A percentile compares a stretch with the other conserved stretches of the same genome.
These are phyloP conservation scores for Epinotia demarniana DNA, from an alignment of 2,888 invertebrate genomes.

Conservation along the genomic window DNA sequence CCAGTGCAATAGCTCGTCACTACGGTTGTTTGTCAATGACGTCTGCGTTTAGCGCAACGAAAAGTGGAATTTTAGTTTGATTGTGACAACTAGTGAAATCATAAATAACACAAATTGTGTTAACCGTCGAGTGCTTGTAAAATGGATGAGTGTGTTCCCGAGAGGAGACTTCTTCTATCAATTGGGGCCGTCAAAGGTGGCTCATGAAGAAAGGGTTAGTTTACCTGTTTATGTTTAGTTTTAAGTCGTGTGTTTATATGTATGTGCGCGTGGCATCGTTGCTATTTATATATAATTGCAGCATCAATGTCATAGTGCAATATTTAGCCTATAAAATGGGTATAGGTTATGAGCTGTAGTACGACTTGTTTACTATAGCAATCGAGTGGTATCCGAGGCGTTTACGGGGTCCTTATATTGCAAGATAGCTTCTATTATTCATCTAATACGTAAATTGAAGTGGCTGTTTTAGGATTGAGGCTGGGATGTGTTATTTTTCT, in stretches of 20 bases:
- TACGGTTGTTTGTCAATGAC: slow-evolving; percentile 85
- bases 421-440: not conserved
- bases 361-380: slow-evolving; percentile 65
- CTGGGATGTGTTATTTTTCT: slow-evolving; percentile 79
- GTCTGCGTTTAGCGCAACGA: slow-evolving; percentile 84
- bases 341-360: slow-evolving; percentile 69
- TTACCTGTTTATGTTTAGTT: slow-evolving; percentile 79
- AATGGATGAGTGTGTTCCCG: slow-evolving; percentile 81
- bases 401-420: slow-evolving; percentile 47
- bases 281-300: slow-evolving; percentile 60
- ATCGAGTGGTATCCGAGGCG: slow-evolving; percentile 48
- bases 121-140: slow-evolving; percentile 78
- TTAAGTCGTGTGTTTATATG: slow-evolving; percentile 54
- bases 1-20: slow-evolving; percentile 82
- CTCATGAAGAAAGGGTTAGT: slow-evolving; percentile 85
- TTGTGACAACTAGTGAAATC: slow-evolving; percentile 83
- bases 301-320: slow-evolving; percentile 56
- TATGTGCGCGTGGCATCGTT: slow-evolving; percentile 53
- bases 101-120: slow-evolving; percentile 77
- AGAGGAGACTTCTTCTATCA: slow-evolving; percentile 76
- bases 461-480: slow-evolving; percentile 55
- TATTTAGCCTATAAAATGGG: slow-evolving; percentile 53
- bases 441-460: slow-evolving; percentile 15
- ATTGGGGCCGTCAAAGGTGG: slow-evolving; percentile 80
- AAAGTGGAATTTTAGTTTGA: slow-evolving; percentile 83